Percentiles rank a stretch among this genome's conserved stretches.
Conservation (phyloP, 2,888 invertebrate species). For the Megastigmus dorsalis region DNA sequence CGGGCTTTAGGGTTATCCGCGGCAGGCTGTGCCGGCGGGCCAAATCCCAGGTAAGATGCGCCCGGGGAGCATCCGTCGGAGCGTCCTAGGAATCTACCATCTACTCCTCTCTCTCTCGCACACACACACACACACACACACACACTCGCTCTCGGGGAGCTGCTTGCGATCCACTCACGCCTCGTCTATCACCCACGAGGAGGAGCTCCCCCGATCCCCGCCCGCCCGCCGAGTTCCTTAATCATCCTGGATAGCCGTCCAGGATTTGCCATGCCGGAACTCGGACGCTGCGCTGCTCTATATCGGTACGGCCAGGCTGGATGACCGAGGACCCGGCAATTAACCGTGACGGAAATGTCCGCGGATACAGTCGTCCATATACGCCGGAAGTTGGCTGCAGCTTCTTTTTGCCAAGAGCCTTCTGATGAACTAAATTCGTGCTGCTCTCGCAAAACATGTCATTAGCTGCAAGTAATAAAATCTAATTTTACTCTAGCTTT, state of each 20-base stretch:
- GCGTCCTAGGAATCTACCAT: conserved; percentile 4
- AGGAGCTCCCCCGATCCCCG: background rate
- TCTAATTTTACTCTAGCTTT: too few relatives aligned
- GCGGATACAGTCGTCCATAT: too few relatives aligned
- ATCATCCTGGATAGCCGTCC: conserved; percentile 53
- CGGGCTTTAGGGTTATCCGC: conserved; percentile 21
- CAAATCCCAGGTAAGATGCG: conserved; percentile 20
- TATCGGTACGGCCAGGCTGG: too few relatives aligned
- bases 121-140: too few relatives aligned
- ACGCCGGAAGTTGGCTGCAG: too few relatives aligned
- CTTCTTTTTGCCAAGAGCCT: too few relatives aligned
- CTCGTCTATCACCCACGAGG: conserved; percentile 24
- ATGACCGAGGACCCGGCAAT: conserved; percentile 50
- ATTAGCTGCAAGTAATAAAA: too few relatives aligned
- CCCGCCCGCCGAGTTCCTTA: conserved; percentile 50
- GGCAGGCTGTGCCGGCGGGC: too few relatives aligned
- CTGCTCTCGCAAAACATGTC: too few relatives aligned
- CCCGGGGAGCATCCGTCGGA: background rate
- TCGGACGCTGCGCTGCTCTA: background rate
- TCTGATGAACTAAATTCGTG: too few relatives aligned
- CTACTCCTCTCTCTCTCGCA: background rate
- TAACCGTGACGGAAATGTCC: too few relatives aligned
- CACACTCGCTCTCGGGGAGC: background rate
- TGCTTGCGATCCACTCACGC: background rate
- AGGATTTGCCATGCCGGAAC: conserved; percentile 47